A percentile compares a stretch with the other conserved stretches of the same genome.
Evolutionary conservation across 64 coral and sea anemone genomes (phyloP).

Genomic region (Pocillopora verrucosa): DNA sequence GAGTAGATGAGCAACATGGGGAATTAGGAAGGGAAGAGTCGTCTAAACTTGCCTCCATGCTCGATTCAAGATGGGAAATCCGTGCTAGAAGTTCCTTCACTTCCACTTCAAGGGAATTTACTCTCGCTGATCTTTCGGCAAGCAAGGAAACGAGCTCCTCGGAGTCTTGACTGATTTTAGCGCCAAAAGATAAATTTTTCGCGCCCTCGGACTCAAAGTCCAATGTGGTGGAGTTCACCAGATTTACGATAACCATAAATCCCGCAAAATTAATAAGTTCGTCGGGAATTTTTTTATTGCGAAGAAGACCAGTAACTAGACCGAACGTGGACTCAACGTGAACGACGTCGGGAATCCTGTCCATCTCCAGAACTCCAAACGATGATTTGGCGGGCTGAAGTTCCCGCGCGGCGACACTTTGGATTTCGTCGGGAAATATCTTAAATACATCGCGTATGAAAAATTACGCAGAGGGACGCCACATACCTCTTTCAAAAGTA

Average conservation of each 20-base stretch:
- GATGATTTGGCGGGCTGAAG: slow-evolving; percentile 36
- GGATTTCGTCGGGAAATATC: slow-evolving; percentile 43
- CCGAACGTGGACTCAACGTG: slow-evolving; percentile 24
- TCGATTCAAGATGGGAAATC: not conserved
- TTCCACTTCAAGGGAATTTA: slow-evolving; percentile 10
- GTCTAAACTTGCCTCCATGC: no score
- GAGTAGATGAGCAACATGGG: not conserved
- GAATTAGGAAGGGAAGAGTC: not conserved
- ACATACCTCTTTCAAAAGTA: slow-evolving; percentile 38
- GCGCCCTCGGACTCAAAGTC: not conserved
- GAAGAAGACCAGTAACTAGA: slow-evolving; percentile 13
- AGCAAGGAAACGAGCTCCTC: not conserved
- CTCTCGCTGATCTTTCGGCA: not conserved
- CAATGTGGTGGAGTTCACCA: not conserved
- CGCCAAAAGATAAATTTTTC: not conserved
- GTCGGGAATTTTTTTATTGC: slow-evolving; percentile 1
- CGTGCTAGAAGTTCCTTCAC: not conserved
- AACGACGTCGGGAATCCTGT: slow-evolving; percentile 1
- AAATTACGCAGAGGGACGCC: not conserved
- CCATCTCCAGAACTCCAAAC: not conserved
- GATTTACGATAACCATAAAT: not conserved
- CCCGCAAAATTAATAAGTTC: no score
- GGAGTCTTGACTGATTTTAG: not conserved
- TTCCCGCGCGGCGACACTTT: slow-evolving; percentile 3
- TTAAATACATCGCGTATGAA: slow-evolving; percentile 18